phyloP scores from a whole-genome alignment of 2,888 invertebrate genomes.

The Lithophane semibrunnea region DNA sequence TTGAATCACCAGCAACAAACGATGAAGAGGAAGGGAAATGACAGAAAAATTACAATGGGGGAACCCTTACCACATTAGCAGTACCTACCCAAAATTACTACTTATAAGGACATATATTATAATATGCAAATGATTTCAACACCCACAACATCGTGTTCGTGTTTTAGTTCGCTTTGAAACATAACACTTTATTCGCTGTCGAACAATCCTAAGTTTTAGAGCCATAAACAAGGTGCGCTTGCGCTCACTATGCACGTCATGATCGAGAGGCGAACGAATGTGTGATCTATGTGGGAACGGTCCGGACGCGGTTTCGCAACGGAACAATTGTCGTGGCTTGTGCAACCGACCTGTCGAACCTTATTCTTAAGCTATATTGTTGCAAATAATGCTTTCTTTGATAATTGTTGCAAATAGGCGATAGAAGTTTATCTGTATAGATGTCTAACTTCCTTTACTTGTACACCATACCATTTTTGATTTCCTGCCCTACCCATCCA shows the following conservation, averaged over 20 bases:
- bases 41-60: neutral
- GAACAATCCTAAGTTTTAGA: conserved; percentile 32
- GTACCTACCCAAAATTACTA: conserved; percentile 1
- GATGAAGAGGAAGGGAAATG: neutral
- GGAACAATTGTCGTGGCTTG: conserved; percentile 78
- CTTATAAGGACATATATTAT: too few relatives aligned
- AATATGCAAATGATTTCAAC: conserved; percentile 8
- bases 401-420: conserved; percentile 12
- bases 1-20: neutral
- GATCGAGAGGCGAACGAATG: conserved; percentile 70
- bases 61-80: neutral
- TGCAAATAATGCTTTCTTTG: conserved; percentile 49
- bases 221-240: conserved; percentile 51
- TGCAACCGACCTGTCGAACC: conserved; percentile 71
- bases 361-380: conserved; percentile 67
- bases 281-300: conserved; percentile 80
- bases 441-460: neutral
- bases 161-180: conserved; percentile 36
- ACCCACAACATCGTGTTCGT: conserved; percentile 16
- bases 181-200: conserved; percentile 36
- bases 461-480: neutral
- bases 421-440: neutral
- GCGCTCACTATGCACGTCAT: conserved; percentile 65
- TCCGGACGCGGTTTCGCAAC: conserved; percentile 76
- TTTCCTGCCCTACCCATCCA: neutral